Evolutionary conservation across 2,888 invertebrate species (phyloP), one percentile per base, ranked within the genome.

Genomic region (Calameuta idolon): DNA sequence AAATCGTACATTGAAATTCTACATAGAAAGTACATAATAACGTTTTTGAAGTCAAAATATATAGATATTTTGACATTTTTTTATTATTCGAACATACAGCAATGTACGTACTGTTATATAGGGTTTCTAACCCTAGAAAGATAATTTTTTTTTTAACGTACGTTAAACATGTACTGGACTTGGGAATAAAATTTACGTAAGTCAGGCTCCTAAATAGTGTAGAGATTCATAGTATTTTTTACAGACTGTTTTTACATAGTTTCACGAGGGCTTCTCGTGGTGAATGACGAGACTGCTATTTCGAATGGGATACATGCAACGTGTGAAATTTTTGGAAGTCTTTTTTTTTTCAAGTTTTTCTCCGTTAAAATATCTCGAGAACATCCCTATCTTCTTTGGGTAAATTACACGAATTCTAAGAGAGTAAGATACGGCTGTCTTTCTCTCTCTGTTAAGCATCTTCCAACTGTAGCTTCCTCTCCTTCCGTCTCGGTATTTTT

Each of bases 401-500:
- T 55, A 55, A 55, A 55, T 55, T 55, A 55, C 40, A 55, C 23
- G 40, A 55, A 23, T 15, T 9, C 40, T 55, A 23, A 55, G 23
- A 55, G 40, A 23, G 9, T 55, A 55, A 55, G 40, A 55, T 55
- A 55, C 23, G 40, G 78, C 69, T 71, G 40, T 76, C 73, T 78
- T 76, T 75, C 76, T 35, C 79, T 75, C 75, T 79, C 78, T 33
- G 33, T 30, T 33, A 30, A 55, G 23, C 23, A 55, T 55, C 40
- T 23, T 9, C 2, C 40, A 55, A 23, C 40, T 9, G 40, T 55
- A 55, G 23, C 40, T 15, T 55, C 40, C 23, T 23, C 40, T 55
- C 23, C 2, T 82, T 83, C 81, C 82, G 81, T 79, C 80, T 82
- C 79, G 82, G 81, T 83, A 83, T 79, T 84, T 87, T 87, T 34